Base-by-base conservation (phyloP, 2,797 vertebrate species). In the Helarctos malayanus region DNA sequence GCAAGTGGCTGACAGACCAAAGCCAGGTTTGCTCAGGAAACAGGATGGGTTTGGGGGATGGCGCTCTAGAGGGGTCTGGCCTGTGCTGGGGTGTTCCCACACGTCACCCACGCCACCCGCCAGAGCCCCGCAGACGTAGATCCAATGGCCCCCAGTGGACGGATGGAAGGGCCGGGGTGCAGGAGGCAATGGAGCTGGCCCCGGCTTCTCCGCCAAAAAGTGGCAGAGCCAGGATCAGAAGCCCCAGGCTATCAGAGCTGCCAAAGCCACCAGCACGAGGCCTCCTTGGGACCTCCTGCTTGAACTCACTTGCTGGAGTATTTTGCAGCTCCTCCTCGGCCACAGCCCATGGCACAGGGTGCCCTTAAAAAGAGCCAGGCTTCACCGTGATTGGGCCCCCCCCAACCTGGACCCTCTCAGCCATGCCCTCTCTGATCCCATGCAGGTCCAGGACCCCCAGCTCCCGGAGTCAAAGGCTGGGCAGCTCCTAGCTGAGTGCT, bases 221-320 rank as follows among this genome's bases (percentile, higher is more conserved):
- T 0, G 5, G 47, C 76, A 4, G 52, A 85, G 35, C 9, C 38
- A 56, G 29, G 41, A 47, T 68, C 38, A 78, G 71, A 29, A 9
- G 19, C 52, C 54, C 54, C 16, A 47, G 57, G 27, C 13, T 1
- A 0, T 38, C 25, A 7, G 35, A 41, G 27, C n/a, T 68, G 54
- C 41, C 19, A 56, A 59, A 47, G 2, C n/a, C 1, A 0, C 54
- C n/a, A 35, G 59, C 81, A 15, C 0, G 0, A 47, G 47, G 35
- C 13, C 75, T n/a, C 25, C 35, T 19, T 25, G 11, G 45, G 21
- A 32, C 45, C 27, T 32, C 59, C 45, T n/a, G 54, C 38, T 9
- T 16, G 19, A 59, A 2, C 21, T 32, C 18, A 15, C 13, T 27
- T 35, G 57, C 87, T 14, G 14, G 0, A 0, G 11, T 14, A 21